These are phyloP conservation scores for Trachelus iudaicus DNA, from an alignment of 2,888 invertebrate genomes.

Conservation along the genomic window DNA sequence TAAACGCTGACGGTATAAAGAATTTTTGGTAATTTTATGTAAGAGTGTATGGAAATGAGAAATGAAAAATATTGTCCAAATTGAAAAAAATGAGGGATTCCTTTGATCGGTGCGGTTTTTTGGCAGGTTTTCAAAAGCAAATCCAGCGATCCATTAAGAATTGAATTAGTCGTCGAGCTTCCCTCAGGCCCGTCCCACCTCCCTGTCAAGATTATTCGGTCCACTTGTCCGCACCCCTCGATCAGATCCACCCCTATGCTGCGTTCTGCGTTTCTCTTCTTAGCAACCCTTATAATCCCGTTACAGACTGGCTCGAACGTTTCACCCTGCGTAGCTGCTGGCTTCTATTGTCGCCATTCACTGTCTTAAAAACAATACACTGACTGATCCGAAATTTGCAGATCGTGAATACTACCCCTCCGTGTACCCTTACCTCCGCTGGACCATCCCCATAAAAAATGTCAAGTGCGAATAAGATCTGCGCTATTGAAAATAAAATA, in stretches of 20 bases:
- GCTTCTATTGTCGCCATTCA: background rate
- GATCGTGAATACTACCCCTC: background rate
- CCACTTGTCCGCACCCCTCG: slow-evolving; percentile 54
- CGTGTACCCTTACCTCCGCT: background rate
- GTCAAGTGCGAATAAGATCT: background rate
- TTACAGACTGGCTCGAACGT: slow-evolving; percentile 37
- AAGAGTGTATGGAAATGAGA: too few species aligned
- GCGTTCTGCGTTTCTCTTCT: slow-evolving; percentile 26
- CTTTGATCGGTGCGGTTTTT: background rate
- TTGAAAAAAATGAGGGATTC: background rate
- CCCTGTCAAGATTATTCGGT: slow-evolving; percentile 53
- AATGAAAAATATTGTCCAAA: too few species aligned
- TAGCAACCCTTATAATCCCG: slow-evolving; percentile 48
- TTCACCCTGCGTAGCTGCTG: slow-evolving; percentile 28
- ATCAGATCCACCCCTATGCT: slow-evolving; percentile 37
- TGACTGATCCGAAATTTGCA: background rate
- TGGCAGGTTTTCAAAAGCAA: background rate
- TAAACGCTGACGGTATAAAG: background rate
- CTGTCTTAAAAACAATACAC: background rate
- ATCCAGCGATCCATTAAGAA: slow-evolving; percentile 27
- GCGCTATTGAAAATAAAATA: background rate
- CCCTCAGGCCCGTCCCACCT: slow-evolving; percentile 29
- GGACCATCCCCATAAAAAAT: background rate
- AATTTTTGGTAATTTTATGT: background rate
- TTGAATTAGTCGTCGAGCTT: slow-evolving; percentile 24